Evolutionary conservation across 2,113 vertebrate species (phyloP).

Genomic region (Pluvialis apricaria): DNA sequence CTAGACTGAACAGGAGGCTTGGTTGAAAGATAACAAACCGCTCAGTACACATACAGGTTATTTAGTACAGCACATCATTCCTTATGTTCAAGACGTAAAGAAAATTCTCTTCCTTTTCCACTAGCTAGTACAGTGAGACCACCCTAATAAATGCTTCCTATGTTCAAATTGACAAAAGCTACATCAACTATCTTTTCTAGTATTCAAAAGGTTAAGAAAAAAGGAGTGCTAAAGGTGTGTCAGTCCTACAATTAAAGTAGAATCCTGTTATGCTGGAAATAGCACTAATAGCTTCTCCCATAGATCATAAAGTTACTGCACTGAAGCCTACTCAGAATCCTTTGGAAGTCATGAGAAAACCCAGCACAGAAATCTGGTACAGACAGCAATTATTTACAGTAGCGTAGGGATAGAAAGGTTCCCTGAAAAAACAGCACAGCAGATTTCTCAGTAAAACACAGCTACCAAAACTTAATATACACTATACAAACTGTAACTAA

Average conservation of each 20-base stretch:
- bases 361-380: background rate
- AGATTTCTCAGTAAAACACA: background rate
- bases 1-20: background rate
- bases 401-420: accelerated
- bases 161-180: background rate
- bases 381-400: background rate
- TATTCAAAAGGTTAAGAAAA: background rate
- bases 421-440: background rate
- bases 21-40: background rate
- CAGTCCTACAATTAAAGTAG: background rate
- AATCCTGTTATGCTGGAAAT: background rate
- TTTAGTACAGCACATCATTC: background rate
- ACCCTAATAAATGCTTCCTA: background rate
- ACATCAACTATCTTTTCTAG: background rate
- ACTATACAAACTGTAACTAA: background rate
- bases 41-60: accelerated
- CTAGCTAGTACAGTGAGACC: background rate
- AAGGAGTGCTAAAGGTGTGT: background rate
- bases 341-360: background rate
- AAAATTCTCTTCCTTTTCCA: background rate
- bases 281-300: background rate
- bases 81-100: background rate
- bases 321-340: background rate
- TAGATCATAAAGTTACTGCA: background rate
- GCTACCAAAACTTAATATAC: background rate